Evolutionary conservation across 2,113 vertebrate genomes (phyloP), one percentile per base, ranked within the genome.

Genomic region (Tragelaphus scriptus): DNA sequence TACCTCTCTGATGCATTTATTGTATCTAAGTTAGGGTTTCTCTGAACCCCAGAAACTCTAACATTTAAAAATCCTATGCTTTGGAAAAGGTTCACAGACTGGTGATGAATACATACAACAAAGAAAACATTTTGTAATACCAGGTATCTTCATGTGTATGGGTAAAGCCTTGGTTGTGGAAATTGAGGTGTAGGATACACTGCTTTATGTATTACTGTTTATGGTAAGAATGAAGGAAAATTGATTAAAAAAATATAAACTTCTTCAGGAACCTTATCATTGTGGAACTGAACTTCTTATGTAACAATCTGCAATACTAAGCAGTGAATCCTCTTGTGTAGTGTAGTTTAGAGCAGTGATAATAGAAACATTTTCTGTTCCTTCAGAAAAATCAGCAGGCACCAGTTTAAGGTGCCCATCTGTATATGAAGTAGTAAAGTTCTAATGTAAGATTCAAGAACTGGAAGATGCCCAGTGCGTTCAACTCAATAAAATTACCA

Each of bases 231-330:
- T 77, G 82, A 96, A 98, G 94, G 77, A 84, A 81, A 65, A 30
- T 81, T 96, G 85, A 97, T 79, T 85, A 65, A 95, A 97, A 87
- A 82, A 71, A 93, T 81, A 61, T 56, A 86, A 94, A 59, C 82
- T 96, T 96, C 88, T 98, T 95, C 56, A 97, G 81, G 55, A 97
- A 96, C 88, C 88, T 63, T 96, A 59, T 93, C 28, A 51, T 26
- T 94, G 77, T 92, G 81, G 90, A 98, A 91, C 19, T 63, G 51
- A 92, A 97, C 61, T 82, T 94, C 36, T 30, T 84, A 36, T 6
- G 2, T 44, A 89, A 61, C 49, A 81, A n/a, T 36, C 3, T 63
- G 44, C 61, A 93, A 51, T 26, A 40, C 19, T 87, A 19, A 47
- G 40, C 40, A 63, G 58, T 86, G 25, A 71, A 71, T 79, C 71